phyloP scores from a whole-genome alignment of 2,113 vertebrate species.

The Tapirus terrestris region DNA sequence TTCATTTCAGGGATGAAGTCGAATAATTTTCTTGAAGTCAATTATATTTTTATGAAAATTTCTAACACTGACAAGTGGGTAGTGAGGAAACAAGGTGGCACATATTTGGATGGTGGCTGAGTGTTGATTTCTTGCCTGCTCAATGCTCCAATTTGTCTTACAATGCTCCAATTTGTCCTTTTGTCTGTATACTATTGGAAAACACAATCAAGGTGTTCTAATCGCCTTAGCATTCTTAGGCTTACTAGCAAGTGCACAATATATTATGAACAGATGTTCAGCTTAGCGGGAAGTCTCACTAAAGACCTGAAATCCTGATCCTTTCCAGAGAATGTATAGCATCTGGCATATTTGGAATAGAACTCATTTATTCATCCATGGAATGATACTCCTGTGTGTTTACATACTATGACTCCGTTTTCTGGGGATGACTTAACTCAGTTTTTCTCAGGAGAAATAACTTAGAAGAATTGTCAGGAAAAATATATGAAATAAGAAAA shows the following conservation, averaged over 20 bases:
- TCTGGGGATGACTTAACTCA: constrained; percentile 59
- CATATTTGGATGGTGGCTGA: neutral
- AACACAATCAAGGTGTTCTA: constrained; percentile 70
- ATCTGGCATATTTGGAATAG: constrained; percentile 76
- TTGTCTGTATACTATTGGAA: constrained; percentile 59
- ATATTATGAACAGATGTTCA: constrained; percentile 82
- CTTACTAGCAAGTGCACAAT: constrained; percentile 74
- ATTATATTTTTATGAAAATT: neutral
- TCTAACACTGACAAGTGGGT: neutral
- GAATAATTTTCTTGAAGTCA: neutral
- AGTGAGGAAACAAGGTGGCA: neutral
- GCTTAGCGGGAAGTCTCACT: constrained; percentile 72
- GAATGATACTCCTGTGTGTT: constrained; percentile 71
- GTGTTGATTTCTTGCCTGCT: constrained; percentile 1
- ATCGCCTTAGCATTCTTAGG: constrained; percentile 59
- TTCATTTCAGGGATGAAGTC: neutral
- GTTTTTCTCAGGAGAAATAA: constrained; percentile 73
- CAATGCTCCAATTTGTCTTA: neutral
- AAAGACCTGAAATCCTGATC: constrained; percentile 74
- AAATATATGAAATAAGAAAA: constrained; percentile 66
- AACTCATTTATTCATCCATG: constrained; percentile 69
- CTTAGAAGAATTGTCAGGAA: constrained; percentile 57
- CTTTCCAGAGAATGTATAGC: constrained; percentile 77
- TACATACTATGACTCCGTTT: constrained; percentile 71
- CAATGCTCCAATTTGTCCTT: neutral